These are phyloP conservation scores for Phalacrocorax pelagicus DNA, from an alignment of 2,113 vertebrate species.

Conservation along the genomic window DNA sequence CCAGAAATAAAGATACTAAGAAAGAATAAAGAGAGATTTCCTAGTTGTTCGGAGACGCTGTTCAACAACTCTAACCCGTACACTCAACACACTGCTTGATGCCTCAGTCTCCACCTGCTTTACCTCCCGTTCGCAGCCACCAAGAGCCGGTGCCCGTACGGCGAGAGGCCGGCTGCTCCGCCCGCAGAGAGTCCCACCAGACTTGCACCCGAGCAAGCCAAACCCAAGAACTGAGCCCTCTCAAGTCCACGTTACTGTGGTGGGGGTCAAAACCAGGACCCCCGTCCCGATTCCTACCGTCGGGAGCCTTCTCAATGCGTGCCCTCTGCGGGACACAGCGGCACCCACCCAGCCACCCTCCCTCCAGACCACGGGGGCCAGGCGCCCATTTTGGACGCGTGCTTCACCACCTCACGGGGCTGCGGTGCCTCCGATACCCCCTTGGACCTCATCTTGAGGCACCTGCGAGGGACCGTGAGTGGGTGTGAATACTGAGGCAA, in stretches of 20 bases:
- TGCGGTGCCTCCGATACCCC: background rate
- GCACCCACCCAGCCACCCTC: background rate
- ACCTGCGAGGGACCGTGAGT: too few species aligned
- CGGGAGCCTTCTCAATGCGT: too few species aligned
- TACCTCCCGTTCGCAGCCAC: accelerated
- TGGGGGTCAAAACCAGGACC: background rate
- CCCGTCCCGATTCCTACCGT: too few species aligned
- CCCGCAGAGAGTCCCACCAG: background rate
- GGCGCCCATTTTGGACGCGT: accelerated
- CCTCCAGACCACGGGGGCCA: background rate
- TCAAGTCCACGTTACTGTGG: accelerated
- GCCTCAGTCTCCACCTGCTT: background rate
- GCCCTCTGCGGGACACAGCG: accelerated
- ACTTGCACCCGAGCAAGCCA: background rate
- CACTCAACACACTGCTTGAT: accelerated
- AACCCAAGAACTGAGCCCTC: background rate
- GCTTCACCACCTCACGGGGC: accelerated
- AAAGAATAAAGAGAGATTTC: background rate
- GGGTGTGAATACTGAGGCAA: accelerated
- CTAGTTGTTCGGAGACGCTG: background rate
- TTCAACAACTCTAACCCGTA: accelerated
- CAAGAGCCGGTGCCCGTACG: accelerated
- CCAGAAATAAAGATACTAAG: background rate
- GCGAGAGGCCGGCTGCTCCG: background rate
- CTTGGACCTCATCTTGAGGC: too few species aligned